phyloP scores from a whole-genome alignment of 2,113 vertebrate genomes.

The Chaetops frenatus region DNA sequence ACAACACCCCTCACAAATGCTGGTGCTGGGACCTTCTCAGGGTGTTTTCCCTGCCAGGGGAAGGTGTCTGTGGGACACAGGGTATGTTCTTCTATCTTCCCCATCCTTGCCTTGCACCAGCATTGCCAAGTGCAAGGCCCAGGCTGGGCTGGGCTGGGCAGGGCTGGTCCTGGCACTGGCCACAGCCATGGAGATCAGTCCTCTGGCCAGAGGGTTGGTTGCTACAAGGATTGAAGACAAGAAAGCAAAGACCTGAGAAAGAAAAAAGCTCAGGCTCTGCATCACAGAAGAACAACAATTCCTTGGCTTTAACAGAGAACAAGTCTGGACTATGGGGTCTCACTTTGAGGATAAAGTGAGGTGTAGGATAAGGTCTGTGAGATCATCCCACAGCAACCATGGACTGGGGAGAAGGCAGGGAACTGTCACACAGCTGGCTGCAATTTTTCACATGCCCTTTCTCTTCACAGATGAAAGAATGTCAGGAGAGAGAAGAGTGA shows the following conservation, averaged over 20 bases:
- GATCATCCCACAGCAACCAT: background rate
- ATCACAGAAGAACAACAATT: background rate
- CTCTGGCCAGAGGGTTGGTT: background rate
- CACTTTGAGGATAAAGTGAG: background rate
- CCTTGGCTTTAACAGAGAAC: background rate
- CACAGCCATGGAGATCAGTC: background rate
- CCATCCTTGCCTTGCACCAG: background rate
- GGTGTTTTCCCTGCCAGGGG: background rate
- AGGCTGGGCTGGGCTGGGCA: background rate
- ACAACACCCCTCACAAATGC: background rate
- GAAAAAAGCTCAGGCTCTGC: background rate
- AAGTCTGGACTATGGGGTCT: background rate
- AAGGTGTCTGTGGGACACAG: background rate
- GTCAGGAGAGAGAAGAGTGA: background rate
- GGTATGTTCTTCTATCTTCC: background rate
- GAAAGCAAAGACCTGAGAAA: background rate
- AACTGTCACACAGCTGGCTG: background rate
- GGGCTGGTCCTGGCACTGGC: background rate
- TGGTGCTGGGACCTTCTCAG: fast-evolving
- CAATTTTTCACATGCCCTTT: background rate
- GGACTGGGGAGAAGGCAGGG: background rate
- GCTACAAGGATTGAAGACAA: background rate
- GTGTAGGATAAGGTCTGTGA: background rate
- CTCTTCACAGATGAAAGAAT: background rate
- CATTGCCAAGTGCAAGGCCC: fast-evolving